A percentile compares a stretch with the other conserved stretches of the same genome.
phyloP scores from a whole-genome alignment of 2,888 invertebrate species.

The Cryptosula pallasiana region DNA sequence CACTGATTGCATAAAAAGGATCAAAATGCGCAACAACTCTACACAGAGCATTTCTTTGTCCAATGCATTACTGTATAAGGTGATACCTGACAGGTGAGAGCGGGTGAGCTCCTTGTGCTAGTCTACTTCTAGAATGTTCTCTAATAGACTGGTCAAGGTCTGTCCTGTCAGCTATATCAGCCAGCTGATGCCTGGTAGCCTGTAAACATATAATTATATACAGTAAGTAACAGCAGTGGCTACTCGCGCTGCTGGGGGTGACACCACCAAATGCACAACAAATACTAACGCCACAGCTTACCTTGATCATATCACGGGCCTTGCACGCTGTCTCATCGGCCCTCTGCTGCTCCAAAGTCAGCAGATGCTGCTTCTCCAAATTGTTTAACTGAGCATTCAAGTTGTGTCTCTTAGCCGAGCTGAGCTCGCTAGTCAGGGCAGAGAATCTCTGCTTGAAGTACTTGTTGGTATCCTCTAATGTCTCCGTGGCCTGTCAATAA shows the following conservation, averaged over 20 bases:
- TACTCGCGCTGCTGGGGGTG: too few species aligned
- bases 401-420: not conserved
- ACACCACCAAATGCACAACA: too few species aligned
- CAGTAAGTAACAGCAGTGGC: too few species aligned
- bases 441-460: conserved; percentile 18
- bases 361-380: not conserved
- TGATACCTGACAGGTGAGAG: too few species aligned
- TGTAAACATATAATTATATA: too few species aligned
- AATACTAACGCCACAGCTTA: too few species aligned
- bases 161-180: conserved; percentile 4
- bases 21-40: too few species aligned
- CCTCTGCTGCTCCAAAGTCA: not conserved
- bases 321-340: not conserved
- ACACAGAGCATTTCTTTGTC: too few species aligned
- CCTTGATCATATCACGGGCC: conserved; percentile 14
- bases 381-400: not conserved
- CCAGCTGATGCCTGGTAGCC: not conserved
- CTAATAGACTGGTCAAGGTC: conserved; percentile 1
- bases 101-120: too few species aligned
- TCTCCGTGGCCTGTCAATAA: conserved; percentile 6
- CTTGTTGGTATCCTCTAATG: conserved; percentile 17
- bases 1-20: too few species aligned
- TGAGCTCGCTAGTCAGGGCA: not conserved
- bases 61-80: too few species aligned
- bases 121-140: not conserved